Base-by-base conservation (phyloP, 2,113 vertebrate genomes). In the Parus major region DNA sequence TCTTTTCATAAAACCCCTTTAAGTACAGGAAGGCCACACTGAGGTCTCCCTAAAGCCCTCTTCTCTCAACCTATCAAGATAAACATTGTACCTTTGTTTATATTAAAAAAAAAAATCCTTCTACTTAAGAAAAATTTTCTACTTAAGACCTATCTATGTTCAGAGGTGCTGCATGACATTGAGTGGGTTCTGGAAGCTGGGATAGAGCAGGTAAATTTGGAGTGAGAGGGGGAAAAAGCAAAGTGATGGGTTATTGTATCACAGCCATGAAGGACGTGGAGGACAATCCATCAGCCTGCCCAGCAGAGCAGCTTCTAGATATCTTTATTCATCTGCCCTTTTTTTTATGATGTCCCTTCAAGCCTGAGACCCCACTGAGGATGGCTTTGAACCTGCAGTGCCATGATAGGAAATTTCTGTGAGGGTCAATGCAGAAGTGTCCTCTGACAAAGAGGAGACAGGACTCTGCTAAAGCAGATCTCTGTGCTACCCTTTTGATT, bases 241-340 rank as follows among this genome's bases (percentile, higher is more conserved):
- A 53, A 91, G 23, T 49, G 13, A 5, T 6, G 22, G 29, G 22
- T 86, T 86, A 9, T 5, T 21, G 11, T 29, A 15, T 28, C 8
- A 0, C 18, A 5, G 18, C 13, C 1, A 1, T 29, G 57, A 85
- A 80, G 49, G 78, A 49, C 0, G 0, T 9, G 20, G 57, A 78
- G 65, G 39, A 77, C 18, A 84, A 64, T 60, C 79, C 56, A 66
- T 75, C 53, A 44, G 4, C n/a, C 44, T 57, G 33, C 22, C 65
- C 84, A 66, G 13, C 39, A 84, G 19, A 84, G 81, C 36, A 78
- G 61, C 20, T 82, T 53, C 44, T 25, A 31, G 17, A 46, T 0
- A 2, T 28, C 17, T 89, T 90, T 82, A 60, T 69, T 55, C n/a
- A 22, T 82, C 70, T 76, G 20, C 11, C 9, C 5, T 50, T 84